Evolutionary conservation across 2,113 vertebrate species (phyloP).

Genomic region (Platichthys stellatus): DNA sequence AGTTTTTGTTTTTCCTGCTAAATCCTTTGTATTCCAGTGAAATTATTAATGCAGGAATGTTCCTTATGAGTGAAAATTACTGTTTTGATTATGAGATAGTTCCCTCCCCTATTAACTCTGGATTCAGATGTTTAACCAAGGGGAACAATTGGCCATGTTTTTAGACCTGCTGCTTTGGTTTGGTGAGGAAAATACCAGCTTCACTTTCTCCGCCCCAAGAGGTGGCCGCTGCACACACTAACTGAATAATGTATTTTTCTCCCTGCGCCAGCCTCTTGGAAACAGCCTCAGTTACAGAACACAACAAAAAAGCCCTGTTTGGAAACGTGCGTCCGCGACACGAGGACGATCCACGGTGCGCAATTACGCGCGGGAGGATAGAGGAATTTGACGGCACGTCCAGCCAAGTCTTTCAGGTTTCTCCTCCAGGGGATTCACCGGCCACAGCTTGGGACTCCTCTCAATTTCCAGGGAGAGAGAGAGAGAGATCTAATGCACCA

Average conservation of each 20-base stretch:
- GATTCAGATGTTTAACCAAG: neutral
- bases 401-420: neutral
- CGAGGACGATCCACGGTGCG: neutral
- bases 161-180: neutral
- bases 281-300: slow-evolving; percentile 54
- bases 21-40: too few species aligned
- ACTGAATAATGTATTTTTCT: slow-evolving; percentile 63
- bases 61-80: too few species aligned
- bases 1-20: too few species aligned
- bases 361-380: slow-evolving; percentile 39
- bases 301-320: slow-evolving; percentile 48
- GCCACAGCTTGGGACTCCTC: slow-evolving; percentile 7
- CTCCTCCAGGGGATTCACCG: slow-evolving; percentile 11
- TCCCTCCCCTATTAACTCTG: neutral
- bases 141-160: neutral
- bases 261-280: slow-evolving; percentile 46
- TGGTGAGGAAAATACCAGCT: neutral
- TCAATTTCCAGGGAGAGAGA: slow-evolving; percentile 21
- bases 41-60: too few species aligned
- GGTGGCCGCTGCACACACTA: slow-evolving; percentile 22
- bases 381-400: slow-evolving; percentile 25
- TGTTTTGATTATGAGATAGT: too few species aligned
- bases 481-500: slow-evolving; percentile 33
- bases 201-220: slow-evolving; percentile 49
- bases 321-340: neutral